Base-by-base conservation (phyloP, 2,797 vertebrate genomes). In the Dendrocincla tyrannina region DNA sequence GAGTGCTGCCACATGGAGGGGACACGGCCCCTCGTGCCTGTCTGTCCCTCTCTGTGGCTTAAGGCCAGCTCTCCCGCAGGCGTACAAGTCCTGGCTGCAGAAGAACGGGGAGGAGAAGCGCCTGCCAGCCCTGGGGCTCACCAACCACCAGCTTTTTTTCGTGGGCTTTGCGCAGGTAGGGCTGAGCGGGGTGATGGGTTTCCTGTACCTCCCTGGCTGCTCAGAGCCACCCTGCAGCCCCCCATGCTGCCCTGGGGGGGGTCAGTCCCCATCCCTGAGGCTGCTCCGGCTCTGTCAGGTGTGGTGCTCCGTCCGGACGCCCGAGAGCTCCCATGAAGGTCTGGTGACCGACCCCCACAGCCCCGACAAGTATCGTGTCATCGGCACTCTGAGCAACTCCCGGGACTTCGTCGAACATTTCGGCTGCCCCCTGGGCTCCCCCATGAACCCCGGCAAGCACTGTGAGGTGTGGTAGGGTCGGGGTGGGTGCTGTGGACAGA, bases 341-440 rank as follows among this genome's bases (percentile, higher is more conserved):
- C 97, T 99, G 97, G 98, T 99, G 97, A 99, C 99, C 0, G 99
- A 99, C 94, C 98, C 99, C n/a, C 99, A 99, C 97, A 99, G 99
- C 94, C 99, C 99, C 1, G 99, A 99, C 58, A 98, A 98, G 81
- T 99, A 98, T 96, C 98, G 99, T 0, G 99, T 99, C 95, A 98
- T 99, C 77, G 99, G 99, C 91, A 99, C 99, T 2, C 98, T 99
- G 81, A 99, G 99, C 97, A 99, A 99, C 98, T 99, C 99, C 19
- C 98, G 97, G 2, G 99, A 99, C 96, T 99, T 99, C 97, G 98
- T 98, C 17, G 98, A 97, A 88, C 99, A 99, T 96, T 99, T 99
- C 80, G 84, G 93, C 93, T 99, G 99, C 92, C 98, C 99, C 0
- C 81, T 91, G 7, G 99, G 99, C 70, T 98, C 99, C 25, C 98